A percentile compares a stretch with the other conserved stretches of the same genome.
These are phyloP conservation scores for Arctopsyche grandis DNA, from an alignment of 1,140 invertebrate genomes.

Conservation along the genomic window DNA sequence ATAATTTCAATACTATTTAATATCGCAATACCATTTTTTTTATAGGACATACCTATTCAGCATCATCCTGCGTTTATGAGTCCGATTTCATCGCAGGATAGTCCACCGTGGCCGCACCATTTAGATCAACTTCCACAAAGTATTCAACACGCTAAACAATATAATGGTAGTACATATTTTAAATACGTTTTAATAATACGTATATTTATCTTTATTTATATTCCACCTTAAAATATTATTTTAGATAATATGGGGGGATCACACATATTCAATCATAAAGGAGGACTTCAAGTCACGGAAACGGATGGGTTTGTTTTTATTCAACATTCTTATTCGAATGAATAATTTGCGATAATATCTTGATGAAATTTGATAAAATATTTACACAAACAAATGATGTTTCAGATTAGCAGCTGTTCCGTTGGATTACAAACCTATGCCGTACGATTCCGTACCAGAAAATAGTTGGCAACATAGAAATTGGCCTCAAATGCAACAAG, in stretches of 20 bases:
- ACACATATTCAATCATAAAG: constrained; percentile 76
- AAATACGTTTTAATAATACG: background rate
- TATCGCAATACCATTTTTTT: too few species aligned
- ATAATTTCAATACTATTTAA: background rate
- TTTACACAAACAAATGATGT: background rate
- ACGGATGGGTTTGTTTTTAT: constrained; percentile 60
- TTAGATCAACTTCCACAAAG: constrained; percentile 46
- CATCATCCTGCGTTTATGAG: constrained; percentile 50
- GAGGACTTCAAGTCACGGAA: constrained; percentile 69
- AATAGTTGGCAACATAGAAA: constrained; percentile 49
- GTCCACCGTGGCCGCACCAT: constrained; percentile 47
- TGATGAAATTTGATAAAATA: too few species aligned
- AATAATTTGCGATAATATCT: too few species aligned
- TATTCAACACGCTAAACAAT: constrained; percentile 50
- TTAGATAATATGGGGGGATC: constrained; percentile 56
- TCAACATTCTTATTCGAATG: background rate
- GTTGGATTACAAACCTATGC: constrained; percentile 51
- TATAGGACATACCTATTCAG: constrained; percentile 43
- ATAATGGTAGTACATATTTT: constrained; percentile 46
- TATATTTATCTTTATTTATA: constrained; percentile 4
- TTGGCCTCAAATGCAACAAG: constrained; percentile 49
- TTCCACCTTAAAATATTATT: constrained; percentile 31
- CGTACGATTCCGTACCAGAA: constrained; percentile 49
- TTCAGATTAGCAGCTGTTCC: constrained; percentile 46
- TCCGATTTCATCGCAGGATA: constrained; percentile 44